These are phyloP conservation scores for Nebria ingens DNA, from an alignment of 1,140 invertebrate genomes.

Conservation along the genomic window DNA sequence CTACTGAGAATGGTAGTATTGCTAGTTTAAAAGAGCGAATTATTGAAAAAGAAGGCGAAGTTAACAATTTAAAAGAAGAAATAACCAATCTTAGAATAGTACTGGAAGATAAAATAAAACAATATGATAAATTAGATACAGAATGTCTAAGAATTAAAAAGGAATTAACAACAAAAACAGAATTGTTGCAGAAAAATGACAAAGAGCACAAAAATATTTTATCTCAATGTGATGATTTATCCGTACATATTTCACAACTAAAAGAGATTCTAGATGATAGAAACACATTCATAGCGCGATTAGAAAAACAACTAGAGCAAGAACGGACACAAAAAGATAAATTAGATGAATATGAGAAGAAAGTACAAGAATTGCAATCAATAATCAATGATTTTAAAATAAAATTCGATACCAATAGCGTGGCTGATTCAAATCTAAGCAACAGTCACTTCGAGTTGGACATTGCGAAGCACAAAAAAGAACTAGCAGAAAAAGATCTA, in stretches of 20 bases:
- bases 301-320: neutral
- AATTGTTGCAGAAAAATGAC: neutral
- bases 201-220: neutral
- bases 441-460: conserved; percentile 17
- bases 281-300: neutral
- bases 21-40: neutral
- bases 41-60: conserved; percentile 1
- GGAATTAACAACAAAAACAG: neutral
- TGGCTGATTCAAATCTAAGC: neutral
- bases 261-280: neutral
- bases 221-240: neutral
- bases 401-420: neutral
- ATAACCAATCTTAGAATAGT: neutral
- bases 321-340: neutral
- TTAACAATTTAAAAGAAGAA: neutral
- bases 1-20: neutral
- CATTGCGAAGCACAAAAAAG: conserved; percentile 29
- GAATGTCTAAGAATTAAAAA: neutral
- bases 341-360: neutral
- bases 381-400: neutral
- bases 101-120: neutral
- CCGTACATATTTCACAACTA: neutral
- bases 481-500: conserved; percentile 28
- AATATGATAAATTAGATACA: neutral
- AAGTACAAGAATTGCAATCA: neutral